Conservation (phyloP, 2,888 invertebrate species). For the Hoplodrina blanda region DNA sequence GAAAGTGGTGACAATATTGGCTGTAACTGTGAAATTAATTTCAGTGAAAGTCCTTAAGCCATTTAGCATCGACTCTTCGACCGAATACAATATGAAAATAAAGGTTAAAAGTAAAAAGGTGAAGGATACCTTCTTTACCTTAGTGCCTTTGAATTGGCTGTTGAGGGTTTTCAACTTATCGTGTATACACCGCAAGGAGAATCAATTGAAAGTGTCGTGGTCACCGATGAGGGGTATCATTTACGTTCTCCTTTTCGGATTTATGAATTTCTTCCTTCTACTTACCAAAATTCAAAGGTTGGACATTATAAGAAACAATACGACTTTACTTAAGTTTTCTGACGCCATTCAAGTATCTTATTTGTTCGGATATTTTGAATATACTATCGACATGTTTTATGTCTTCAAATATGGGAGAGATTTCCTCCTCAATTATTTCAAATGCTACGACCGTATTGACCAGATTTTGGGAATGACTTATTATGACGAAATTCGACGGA, state of each 20-base stretch:
- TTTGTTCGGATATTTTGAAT: constrained; percentile 55
- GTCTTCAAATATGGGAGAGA: constrained; percentile 58
- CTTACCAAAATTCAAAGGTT: constrained; percentile 39
- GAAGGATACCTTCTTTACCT: constrained; percentile 48
- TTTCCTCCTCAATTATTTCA: constrained; percentile 53
- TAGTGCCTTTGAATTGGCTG: constrained; percentile 43
- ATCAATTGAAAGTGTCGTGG: constrained; percentile 23
- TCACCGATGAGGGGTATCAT: constrained; percentile 30
- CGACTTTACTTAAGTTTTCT: constrained; percentile 39
- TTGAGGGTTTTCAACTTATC: constrained; percentile 45
- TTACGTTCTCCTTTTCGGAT: constrained; percentile 23
- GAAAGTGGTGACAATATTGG: constrained; percentile 27
- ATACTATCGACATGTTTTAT: constrained; percentile 56
- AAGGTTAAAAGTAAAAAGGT: constrained; percentile 20
- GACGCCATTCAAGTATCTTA: constrained; percentile 53
- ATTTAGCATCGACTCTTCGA: not conserved
- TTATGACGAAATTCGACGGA: constrained; percentile 55
- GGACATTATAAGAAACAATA: not conserved
- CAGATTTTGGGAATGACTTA: constrained; percentile 50
- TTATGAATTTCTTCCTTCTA: constrained; percentile 35
- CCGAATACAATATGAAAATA: constrained; percentile 37
- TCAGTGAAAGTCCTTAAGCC: not conserved
- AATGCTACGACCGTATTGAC: constrained; percentile 60
- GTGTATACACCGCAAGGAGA: constrained; percentile 26
- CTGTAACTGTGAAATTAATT: not conserved